Percentiles rank a stretch among this genome's conserved stretches.
Conservation (phyloP, 2,888 invertebrate species). For the Nycteola revayana region DNA sequence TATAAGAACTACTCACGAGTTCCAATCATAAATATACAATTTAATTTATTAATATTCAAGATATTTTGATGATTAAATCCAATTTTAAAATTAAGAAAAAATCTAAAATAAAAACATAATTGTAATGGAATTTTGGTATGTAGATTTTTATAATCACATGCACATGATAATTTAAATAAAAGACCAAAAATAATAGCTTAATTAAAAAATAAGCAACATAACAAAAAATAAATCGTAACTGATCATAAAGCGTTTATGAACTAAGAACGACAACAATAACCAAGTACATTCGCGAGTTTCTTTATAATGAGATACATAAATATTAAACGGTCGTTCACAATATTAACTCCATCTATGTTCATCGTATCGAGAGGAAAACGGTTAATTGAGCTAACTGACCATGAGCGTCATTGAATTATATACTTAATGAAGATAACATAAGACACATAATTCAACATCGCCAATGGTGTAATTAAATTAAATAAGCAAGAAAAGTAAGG, state of each 20-base stretch:
- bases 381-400: too few relatives aligned
- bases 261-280: constrained; percentile 67
- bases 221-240: constrained; percentile 47
- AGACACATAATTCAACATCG: too few relatives aligned
- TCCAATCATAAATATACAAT: too few relatives aligned
- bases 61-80: too few relatives aligned
- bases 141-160: constrained; percentile 21
- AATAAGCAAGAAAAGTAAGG: too few relatives aligned
- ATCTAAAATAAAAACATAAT: too few relatives aligned
- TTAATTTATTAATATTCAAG: too few relatives aligned
- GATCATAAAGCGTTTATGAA: constrained; percentile 49
- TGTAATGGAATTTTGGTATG: constrained; percentile 6
- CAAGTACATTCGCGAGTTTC: constrained; percentile 61
- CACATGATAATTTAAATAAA: constrained; percentile 28
- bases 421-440: too few relatives aligned
- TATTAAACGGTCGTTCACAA: constrained; percentile 24
- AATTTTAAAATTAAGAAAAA: too few relatives aligned
- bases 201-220: constrained; percentile 64
- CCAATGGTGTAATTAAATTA: too few relatives aligned
- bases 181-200: constrained; percentile 37
- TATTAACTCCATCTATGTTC: constrained; percentile 6
- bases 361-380: too few relatives aligned
- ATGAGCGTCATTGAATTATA: too few relatives aligned
- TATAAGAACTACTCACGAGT: not conserved
- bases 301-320: constrained; percentile 51